Percentiles rank a stretch among this genome's conserved stretches.
These are phyloP conservation scores for Xestia sexstrigata DNA, from an alignment of 2,888 invertebrate species.

Conservation along the genomic window DNA sequence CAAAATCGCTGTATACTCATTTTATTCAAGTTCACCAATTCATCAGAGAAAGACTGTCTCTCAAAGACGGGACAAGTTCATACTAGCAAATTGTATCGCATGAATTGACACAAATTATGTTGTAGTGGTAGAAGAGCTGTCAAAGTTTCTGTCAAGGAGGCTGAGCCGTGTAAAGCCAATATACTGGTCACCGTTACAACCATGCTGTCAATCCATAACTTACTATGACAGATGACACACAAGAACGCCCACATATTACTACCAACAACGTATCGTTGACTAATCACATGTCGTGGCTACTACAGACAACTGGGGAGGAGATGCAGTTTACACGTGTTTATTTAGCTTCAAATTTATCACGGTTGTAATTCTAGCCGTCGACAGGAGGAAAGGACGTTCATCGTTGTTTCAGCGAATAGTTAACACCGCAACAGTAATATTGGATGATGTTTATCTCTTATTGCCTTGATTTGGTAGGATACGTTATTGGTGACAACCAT, in stretches of 20 bases:
- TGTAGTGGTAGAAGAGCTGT: neutral
- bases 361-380: neutral
- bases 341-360: conserved; percentile 10
- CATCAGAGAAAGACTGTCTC: neutral
- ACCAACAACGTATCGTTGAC: conserved; percentile 2
- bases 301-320: neutral
- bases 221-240: conserved; percentile 20
- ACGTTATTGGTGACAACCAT: neutral
- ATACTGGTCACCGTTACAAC: neutral
- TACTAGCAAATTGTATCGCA: neutral
- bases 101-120: neutral
- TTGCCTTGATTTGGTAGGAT: neutral
- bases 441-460: neutral
- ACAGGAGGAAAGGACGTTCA: neutral
- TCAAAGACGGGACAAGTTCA: neutral
- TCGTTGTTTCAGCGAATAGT: neutral
- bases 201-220: neutral
- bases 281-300: neutral
- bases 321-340: conserved; percentile 6
- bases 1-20: neutral
- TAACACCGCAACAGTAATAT: neutral
- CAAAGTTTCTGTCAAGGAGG: neutral
- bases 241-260: conserved; percentile 37
- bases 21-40: too few species aligned
- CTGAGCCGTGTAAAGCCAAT: neutral